phyloP scores from a whole-genome alignment of 2,888 invertebrate species.

The Ophion slaviceki region DNA sequence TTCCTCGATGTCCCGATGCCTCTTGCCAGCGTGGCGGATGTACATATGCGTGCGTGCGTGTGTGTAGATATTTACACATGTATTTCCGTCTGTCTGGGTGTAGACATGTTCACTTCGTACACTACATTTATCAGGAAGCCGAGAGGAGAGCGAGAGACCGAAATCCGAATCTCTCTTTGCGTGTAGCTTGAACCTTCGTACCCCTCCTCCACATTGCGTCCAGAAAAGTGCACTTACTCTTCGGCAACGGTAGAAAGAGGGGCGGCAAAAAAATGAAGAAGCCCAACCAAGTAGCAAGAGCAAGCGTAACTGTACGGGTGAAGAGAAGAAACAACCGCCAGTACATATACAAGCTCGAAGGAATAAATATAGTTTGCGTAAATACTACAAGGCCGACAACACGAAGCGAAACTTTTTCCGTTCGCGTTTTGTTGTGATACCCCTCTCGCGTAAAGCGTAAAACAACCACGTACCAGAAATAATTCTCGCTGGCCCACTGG shows the following conservation, averaged over 20 bases:
- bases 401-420: conserved; percentile 1
- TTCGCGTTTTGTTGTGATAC: no score
- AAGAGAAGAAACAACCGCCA: conserved; percentile 38
- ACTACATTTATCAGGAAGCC: no score
- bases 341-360: conserved; percentile 28
- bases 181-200: conserved; percentile 26
- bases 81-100: no score
- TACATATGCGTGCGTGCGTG: no score
- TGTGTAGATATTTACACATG: no score
- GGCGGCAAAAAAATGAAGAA: conserved; percentile 28
- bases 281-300: conserved; percentile 47
- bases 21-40: no score
- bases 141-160: background rate
- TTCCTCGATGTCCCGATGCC: no score
- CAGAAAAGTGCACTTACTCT: conserved; percentile 57
- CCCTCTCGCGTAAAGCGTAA: background rate
- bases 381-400: conserved; percentile 46
- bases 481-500: no score
- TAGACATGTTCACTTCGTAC: no score
- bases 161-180: conserved; percentile 19
- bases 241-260: conserved; percentile 29
- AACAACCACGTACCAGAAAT: background rate
- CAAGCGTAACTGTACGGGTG: conserved; percentile 1
- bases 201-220: conserved; percentile 6
- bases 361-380: conserved; percentile 49